Base-by-base conservation (phyloP, 2,797 vertebrate species). In the Taeniopygia guttata region DNA sequence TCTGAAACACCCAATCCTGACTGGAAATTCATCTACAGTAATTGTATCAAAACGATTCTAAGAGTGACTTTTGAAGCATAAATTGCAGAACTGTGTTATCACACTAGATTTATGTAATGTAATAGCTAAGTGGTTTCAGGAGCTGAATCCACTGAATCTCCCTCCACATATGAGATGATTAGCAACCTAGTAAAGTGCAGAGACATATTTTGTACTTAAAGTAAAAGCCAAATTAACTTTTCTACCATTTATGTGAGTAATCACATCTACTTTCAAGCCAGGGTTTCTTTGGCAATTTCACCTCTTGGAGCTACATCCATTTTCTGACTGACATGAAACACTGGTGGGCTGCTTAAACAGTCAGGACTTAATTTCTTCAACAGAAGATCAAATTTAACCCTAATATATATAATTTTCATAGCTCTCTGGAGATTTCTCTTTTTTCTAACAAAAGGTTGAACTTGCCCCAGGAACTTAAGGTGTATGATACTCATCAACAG, bases 161-260 rank as follows among this genome's bases (percentile, higher is more conserved):
- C 43, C 42, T 10, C 21, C 74, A 59, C 20, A 64, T 29, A 52
- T 3, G 34, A 90, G 60, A 75, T 1, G 5, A 90, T 92, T 83
- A 92, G 56, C 81, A 94, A 68, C 68, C 75, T 72, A 80, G 67
- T 45, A 85, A 95, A 93, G 89, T 78, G 75, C 75, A 95, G 64
- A 89, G 42, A 70, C 16, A 55, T 87, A 92, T 93, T 92, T 69
- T 78, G 25, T 72, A 87, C 68, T 89, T 92, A 92, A 85, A 85
- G 64, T 82, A 95, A 94, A 87, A 90, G 81, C 46, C 46, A 94
- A 89, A 92, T 83, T 75, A 89, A 40, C 30, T 77, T 34, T 25
- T 78, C 55, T 75, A 75, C 43, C 43, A 81, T 80, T 93, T 92
- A 80, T 80, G 32, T 90, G 75, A 95, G 51, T 87, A 87, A 95